Percentiles rank a stretch among this genome's conserved stretches.
These are phyloP conservation scores for Apotomis capreana DNA, from an alignment of 2,888 invertebrate species.

Conservation along the genomic window DNA sequence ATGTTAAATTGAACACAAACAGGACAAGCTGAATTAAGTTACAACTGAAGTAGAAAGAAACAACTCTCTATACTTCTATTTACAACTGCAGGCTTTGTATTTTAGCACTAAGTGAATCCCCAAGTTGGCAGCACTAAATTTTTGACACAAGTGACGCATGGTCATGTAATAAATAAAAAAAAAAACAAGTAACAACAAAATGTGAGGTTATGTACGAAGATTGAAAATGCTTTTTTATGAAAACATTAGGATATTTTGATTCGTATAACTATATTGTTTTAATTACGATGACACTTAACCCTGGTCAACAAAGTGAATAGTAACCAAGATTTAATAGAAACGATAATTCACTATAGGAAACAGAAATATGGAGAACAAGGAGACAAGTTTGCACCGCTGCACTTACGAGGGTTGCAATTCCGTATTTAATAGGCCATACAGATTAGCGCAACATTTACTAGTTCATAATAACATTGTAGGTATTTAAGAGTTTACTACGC, in stretches of 20 bases:
- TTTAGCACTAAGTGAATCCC: too few relatives aligned
- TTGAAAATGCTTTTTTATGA: background rate
- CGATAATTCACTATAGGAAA: background rate
- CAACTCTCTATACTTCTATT: too few relatives aligned
- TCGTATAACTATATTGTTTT: background rate
- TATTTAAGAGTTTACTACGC: conserved; percentile 28
- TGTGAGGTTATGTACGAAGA: conserved; percentile 1
- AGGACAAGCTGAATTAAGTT: too few relatives aligned
- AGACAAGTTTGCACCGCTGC: conserved; percentile 68
- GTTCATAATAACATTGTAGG: conserved; percentile 84
- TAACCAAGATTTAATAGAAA: background rate
- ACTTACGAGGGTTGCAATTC: conserved; percentile 73
- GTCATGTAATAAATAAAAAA: too few relatives aligned
- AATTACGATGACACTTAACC: background rate
- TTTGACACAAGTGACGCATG: background rate
- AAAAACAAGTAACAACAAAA: background rate
- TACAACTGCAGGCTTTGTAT: too few relatives aligned
- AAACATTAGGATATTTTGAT: too few relatives aligned
- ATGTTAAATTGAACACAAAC: too few relatives aligned
- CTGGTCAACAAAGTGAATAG: too few relatives aligned
- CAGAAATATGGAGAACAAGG: conserved; percentile 39
- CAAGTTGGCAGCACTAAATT: background rate
- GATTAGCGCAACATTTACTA: conserved; percentile 81
- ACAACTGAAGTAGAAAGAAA: too few relatives aligned
- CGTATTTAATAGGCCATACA: conserved; percentile 78